Percentiles rank a stretch among this genome's conserved stretches.
These are phyloP conservation scores for Ectemnius lituratus DNA, from an alignment of 2,888 invertebrate species.

Conservation along the genomic window DNA sequence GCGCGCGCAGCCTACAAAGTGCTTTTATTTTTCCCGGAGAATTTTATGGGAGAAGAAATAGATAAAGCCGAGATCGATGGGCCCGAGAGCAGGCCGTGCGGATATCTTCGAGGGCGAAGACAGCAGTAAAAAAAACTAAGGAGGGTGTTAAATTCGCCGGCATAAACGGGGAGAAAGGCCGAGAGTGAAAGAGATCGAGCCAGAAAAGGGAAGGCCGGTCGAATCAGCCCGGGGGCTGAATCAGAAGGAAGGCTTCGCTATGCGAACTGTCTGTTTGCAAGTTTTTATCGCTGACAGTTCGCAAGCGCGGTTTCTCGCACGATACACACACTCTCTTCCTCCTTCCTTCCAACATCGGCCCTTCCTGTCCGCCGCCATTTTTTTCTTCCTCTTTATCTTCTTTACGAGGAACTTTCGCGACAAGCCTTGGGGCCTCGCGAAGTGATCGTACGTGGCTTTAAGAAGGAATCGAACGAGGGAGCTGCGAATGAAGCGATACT, in stretches of 20 bases:
- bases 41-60: slow-evolving; percentile 29
- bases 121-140: slow-evolving; percentile 34
- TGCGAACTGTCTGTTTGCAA: slow-evolving; percentile 34
- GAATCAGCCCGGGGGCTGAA: slow-evolving; percentile 39
- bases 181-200: background rate
- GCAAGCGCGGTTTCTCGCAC: slow-evolving; percentile 23
- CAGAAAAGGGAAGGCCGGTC: slow-evolving; percentile 16
- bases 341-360: too few relatives aligned
- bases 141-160: slow-evolving; percentile 43
- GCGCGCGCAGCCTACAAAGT: background rate
- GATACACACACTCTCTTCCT: background rate
- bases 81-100: slow-evolving; percentile 15
- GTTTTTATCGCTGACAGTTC: slow-evolving; percentile 32
- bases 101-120: slow-evolving; percentile 14
- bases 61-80: slow-evolving; percentile 31
- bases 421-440: background rate
- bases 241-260: slow-evolving; percentile 22
- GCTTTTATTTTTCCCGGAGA: slow-evolving; percentile 33
- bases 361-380: background rate
- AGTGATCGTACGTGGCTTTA: background rate
- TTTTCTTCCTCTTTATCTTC: slow-evolving; percentile 5
- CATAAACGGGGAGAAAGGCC: too few relatives aligned
- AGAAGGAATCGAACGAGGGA: slow-evolving; percentile 9
- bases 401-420: slow-evolving; percentile 15
- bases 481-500: too few relatives aligned